Conservation (phyloP, 2,113 vertebrate species). For the Bombycilla garrulus region DNA sequence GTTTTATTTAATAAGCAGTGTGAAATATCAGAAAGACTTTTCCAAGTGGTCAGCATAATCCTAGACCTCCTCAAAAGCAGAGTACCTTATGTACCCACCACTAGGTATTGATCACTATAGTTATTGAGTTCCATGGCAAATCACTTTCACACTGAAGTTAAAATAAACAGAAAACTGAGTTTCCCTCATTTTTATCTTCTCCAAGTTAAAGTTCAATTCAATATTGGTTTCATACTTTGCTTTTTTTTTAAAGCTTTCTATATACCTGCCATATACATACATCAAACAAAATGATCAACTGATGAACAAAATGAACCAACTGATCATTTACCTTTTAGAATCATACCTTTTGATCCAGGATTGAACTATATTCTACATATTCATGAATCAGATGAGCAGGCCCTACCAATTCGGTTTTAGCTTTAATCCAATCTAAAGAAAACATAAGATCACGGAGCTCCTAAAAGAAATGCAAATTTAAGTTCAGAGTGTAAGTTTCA, state of each 20-base stretch:
- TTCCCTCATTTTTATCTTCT: not conserved
- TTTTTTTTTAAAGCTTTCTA: not conserved
- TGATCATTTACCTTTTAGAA: slow-evolving; percentile 30
- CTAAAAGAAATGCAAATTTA: slow-evolving; percentile 68
- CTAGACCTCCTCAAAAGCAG: not conserved
- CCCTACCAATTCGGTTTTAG: slow-evolving; percentile 87
- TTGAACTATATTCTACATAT: slow-evolving; percentile 85
- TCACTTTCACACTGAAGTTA: not conserved
- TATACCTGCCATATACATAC: not conserved
- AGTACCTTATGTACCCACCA: not conserved
- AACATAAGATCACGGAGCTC: slow-evolving; percentile 90
- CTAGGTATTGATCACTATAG: not conserved
- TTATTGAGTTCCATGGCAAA: not conserved
- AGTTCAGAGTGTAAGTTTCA: not conserved
- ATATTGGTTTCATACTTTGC: not conserved
- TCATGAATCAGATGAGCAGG: slow-evolving; percentile 94
- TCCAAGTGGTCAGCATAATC: not conserved
- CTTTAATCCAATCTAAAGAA: slow-evolving; percentile 93
- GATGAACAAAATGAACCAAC: not conserved
- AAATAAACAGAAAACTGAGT: not conserved
- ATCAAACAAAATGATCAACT: not conserved
- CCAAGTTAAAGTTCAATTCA: not conserved
- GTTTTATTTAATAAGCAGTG: not conserved
- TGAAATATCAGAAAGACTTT: not conserved
- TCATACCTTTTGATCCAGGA: slow-evolving; percentile 91